Evolutionary conservation across 2,797 vertebrate species (phyloP).

Genomic region (Vultur gryphus): DNA sequence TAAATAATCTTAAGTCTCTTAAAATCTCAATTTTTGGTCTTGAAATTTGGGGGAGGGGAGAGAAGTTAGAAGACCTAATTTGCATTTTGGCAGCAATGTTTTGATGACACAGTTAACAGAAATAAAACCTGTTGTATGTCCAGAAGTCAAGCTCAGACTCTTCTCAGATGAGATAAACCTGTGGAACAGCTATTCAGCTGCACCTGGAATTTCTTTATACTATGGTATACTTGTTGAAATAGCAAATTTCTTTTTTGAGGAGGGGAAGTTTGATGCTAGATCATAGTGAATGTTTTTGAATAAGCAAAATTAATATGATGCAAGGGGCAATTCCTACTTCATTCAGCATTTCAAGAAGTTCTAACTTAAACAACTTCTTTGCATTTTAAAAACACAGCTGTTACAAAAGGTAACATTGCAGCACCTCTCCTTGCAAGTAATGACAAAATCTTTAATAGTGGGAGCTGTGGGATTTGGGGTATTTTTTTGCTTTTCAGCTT

Average conservation of each 20-base stretch:
- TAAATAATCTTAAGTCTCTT: neutral
- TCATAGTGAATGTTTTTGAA: neutral
- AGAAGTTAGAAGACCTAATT: neutral
- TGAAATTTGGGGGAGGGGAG: neutral
- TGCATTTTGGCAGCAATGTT: neutral
- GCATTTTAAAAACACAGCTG: neutral
- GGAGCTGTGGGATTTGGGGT: neutral
- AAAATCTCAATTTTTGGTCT: neutral
- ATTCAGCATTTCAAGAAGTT: neutral
- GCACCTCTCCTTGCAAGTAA: neutral
- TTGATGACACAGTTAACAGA: neutral
- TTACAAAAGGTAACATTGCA: neutral
- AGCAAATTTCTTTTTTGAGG: neutral
- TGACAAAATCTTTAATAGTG: neutral
- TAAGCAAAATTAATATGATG: neutral
- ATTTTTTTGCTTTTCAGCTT: neutral
- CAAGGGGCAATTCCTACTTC: neutral
- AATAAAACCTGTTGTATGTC: neutral
- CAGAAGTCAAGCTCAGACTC: neutral
- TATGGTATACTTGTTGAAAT: neutral
- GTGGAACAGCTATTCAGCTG: neutral
- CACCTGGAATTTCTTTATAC: neutral
- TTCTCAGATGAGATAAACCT: neutral
- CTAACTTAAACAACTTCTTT: neutral
- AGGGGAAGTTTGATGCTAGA: neutral